Percentiles rank a stretch among this genome's conserved stretches.
Evolutionary conservation across 1,140 invertebrate genomes (phyloP).

Genomic region (Drosophila lacteicornis): DNA sequence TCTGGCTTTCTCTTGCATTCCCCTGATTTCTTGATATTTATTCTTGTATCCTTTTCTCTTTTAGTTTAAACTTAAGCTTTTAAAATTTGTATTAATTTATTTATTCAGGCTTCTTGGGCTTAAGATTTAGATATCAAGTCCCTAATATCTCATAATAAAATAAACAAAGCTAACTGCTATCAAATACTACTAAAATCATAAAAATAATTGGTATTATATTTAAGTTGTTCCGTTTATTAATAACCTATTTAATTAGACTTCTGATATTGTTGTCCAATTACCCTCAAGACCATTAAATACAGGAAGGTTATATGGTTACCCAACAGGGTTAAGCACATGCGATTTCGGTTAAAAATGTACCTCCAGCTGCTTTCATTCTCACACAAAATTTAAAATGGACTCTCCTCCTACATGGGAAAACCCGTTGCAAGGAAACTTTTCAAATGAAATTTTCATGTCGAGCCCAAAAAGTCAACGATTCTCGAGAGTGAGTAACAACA

Average conservation of each 20-base stretch:
- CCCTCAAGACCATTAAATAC: neutral
- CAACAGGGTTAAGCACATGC: neutral
- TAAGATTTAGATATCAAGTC: no score
- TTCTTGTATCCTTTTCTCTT: neutral
- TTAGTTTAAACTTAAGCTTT: neutral
- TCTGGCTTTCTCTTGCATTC: neutral
- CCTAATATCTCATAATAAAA: neutral
- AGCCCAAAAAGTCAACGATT: constrained; percentile 19
- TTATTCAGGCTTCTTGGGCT: neutral
- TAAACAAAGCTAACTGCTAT: no score
- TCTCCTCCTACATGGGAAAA: constrained; percentile 17
- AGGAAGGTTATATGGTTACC: neutral
- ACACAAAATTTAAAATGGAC: constrained; percentile 17
- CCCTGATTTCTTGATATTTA: neutral
- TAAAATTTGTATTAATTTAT: no score
- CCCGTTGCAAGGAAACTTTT: constrained; percentile 15
- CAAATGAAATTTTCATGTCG: constrained; percentile 35
- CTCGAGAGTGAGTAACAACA: constrained; percentile 19
- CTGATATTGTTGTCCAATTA: neutral
- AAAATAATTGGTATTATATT: neutral
- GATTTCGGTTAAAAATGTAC: constrained; percentile 7
- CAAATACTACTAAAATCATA: neutral
- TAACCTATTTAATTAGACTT: no score
- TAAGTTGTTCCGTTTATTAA: neutral
- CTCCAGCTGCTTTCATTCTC: constrained; percentile 26